A percentile compares a stretch with the other conserved stretches of the same genome.
phyloP scores from a whole-genome alignment of 2,797 vertebrate genomes.

The Oreonectes daqikongensis region DNA sequence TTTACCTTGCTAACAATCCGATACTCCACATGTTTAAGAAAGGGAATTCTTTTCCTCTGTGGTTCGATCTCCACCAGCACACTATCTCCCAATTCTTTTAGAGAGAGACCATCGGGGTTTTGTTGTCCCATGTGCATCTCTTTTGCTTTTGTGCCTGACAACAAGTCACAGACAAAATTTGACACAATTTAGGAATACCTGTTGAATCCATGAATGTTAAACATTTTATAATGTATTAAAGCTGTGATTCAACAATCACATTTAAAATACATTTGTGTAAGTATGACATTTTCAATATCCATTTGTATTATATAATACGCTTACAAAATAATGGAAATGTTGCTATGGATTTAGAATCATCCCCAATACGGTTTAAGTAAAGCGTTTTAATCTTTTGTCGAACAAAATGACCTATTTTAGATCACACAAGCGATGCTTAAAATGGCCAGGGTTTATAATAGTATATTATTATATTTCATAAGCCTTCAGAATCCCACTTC shows the following conservation, averaged over 20 bases:
- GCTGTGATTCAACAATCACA: not conserved
- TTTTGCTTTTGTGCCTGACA: slow-evolving; percentile 8
- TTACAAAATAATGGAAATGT: slow-evolving; percentile 24
- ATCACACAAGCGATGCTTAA: slow-evolving; percentile 15
- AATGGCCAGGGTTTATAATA: not conserved
- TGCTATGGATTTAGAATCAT: slow-evolving; percentile 39
- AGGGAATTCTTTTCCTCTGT: slow-evolving; percentile 81
- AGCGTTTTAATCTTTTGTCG: slow-evolving; percentile 39
- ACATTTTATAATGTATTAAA: not conserved
- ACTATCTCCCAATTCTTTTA: slow-evolving; percentile 69
- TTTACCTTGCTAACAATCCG: slow-evolving; percentile 82
- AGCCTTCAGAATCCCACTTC: too few relatives aligned
- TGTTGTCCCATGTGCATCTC: slow-evolving; percentile 40
- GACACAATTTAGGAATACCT: not conserved
- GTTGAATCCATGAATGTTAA: not conserved
- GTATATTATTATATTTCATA: not conserved
- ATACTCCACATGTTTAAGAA: slow-evolving; percentile 85
- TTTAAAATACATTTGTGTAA: not conserved
- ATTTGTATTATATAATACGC: slow-evolving; percentile 39
- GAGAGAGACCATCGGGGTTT: slow-evolving; percentile 22
- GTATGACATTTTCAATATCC: slow-evolving; percentile 19
- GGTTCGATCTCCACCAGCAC: slow-evolving; percentile 82
- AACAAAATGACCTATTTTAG: slow-evolving; percentile 46
- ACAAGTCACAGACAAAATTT: not conserved
- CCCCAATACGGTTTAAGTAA: slow-evolving; percentile 26